Evolutionary conservation across 2,888 invertebrate genomes (phyloP), one percentile per base, ranked within the genome.

Genomic region (Aphrophora alni): DNA sequence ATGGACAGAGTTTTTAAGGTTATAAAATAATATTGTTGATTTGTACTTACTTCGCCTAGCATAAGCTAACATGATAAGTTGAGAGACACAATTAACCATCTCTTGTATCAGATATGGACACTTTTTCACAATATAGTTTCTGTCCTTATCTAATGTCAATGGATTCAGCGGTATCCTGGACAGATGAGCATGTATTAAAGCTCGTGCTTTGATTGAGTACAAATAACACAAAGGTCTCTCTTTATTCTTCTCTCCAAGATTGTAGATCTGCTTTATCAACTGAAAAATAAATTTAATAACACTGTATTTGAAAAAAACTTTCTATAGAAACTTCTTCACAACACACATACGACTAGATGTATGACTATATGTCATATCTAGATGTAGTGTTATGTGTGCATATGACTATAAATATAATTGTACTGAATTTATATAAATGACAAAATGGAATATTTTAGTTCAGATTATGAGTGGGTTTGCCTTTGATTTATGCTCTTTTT

Each of bases 31-130:
- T n/a, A n/a, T n/a, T n/a, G n/a, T n/a, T n/a, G 33, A 33, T 33
- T 33, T 33, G 3, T 33, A 90, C 93, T 92, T 89, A 95, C 96
- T 93, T 91, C 97, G 93, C 84, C 96, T 92, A 82, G 97, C 96
- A 88, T 97, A 96, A 17, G 96, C 97, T 82, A 98, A 91, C 87
- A 97, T 93, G 81, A 98, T 97, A 71, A 99, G 91, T 88, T 98
- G 97, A 87, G 98, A 96, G 17, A 97, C 95, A 88, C 98, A 97
- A 87, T 95, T 96, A 78, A 99, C 95, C 96, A 99, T 98, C 89
- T 99, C 99, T 86, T 98, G 97, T 78, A 99, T 94, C 70, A 99
- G 92, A 88, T 97, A 97, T 0, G 98, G 98, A 88, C 97, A 96
- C 88, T 98, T 97, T 84, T 94, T 95, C 73, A 96, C 93, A 78